Evolutionary conservation across 2,888 invertebrate species (phyloP), one percentile per base, ranked within the genome.

Genomic region (Epiblema foenella): DNA sequence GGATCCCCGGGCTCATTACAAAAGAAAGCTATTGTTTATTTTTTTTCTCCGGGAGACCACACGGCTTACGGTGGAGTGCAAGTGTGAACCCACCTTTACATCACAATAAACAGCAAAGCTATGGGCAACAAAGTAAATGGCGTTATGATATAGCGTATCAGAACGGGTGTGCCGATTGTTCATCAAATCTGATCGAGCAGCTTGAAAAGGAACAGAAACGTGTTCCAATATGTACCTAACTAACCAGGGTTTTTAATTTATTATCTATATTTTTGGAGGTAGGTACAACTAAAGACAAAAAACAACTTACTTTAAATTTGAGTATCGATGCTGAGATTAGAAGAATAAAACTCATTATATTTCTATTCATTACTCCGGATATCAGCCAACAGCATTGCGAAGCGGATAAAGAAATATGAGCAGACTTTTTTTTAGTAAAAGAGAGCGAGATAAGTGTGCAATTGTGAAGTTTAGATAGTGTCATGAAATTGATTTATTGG

Each of bases 101-200:
- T 64, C 39, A 37, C 11, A 54, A 64, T 15, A 39, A 52, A 39
- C 2, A 24, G 4, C 24, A 64, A 5, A 24, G 15, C 54, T 15
- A 24, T 54, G 29, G 54, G 15, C 64, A 54, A 52, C 52, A 37
- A 64, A 64, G 64, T 54, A 52, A 64, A 64, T 54, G 52, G 37
- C 51, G 63, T 37, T 63, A 63, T 63, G 63, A 52, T 63, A 63
- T 52, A 63, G 63, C 63, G 51, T 15, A 63, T 52, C 63, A 52
- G 39, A 63, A 33, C 58, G 60, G 56, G 63, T 52, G 63, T 63
- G 63, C 49, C 63, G 51, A 63, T 7, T 33, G 51, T 52, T 17
- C 33, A 37, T 63, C 20, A 11, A 33, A 51, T 52, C 29, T 8
- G 15, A 63, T 63, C 18, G 12, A 29, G 15, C 51, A 15, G 10